These are phyloP conservation scores for Tragopan temminckii DNA, from an alignment of 2,797 vertebrate species.

Conservation along the genomic window DNA sequence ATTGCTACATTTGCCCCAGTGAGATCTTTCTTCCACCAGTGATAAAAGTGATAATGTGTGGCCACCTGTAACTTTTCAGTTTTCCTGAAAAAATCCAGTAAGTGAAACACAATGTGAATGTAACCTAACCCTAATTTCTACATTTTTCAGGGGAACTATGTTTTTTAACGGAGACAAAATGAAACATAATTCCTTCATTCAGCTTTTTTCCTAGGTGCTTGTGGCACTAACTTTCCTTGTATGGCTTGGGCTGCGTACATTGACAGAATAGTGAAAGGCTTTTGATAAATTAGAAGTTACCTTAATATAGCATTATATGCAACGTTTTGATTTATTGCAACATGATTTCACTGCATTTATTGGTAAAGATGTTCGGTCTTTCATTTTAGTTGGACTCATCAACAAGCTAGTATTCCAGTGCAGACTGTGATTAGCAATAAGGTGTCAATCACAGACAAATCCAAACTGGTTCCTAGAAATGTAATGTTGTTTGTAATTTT, in stretches of 20 bases:
- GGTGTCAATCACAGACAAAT: not conserved
- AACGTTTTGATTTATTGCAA: not conserved
- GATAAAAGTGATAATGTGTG: not conserved
- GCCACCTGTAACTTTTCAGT: slow-evolving; percentile 11
- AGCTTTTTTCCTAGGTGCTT: not conserved
- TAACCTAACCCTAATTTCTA: slow-evolving; percentile 31
- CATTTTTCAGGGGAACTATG: slow-evolving; percentile 10
- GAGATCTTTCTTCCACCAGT: slow-evolving; percentile 22
- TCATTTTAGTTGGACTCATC: not conserved
- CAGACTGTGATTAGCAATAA: not conserved
- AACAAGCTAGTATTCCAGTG: not conserved
- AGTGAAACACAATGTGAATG: slow-evolving; percentile 36
- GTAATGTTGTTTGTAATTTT: not conserved
- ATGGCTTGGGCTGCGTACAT: not conserved
- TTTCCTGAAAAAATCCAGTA: slow-evolving; percentile 33
- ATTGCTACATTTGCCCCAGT: not conserved
- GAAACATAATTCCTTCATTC: not conserved
- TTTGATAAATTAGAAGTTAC: not conserved
- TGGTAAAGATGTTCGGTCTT: not conserved
- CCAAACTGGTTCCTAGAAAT: not conserved
- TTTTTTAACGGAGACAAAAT: not conserved
- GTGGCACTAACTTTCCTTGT: not conserved
- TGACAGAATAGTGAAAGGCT: not conserved
- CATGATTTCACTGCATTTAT: not conserved
- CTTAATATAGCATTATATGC: not conserved